A percentile compares a stretch with the other conserved stretches of the same genome.
phyloP scores from a whole-genome alignment of 30 jellyfish, hydroid and myxozoan genomes.

The Pelagia noctiluca region DNA sequence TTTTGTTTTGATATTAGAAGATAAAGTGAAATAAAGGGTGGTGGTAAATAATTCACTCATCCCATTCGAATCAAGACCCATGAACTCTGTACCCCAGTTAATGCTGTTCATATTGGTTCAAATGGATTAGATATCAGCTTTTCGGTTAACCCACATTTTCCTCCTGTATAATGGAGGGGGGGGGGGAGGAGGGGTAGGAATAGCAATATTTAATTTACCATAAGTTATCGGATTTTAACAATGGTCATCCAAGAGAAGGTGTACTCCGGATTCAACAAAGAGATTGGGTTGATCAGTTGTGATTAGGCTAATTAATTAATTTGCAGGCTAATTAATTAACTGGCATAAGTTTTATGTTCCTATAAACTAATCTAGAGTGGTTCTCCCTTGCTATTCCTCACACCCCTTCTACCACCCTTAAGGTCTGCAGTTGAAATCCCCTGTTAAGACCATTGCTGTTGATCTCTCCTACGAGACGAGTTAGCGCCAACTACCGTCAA shows the following conservation, averaged over 20 bases:
- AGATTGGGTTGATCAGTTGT: too few species aligned
- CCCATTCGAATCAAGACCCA: slow-evolving; percentile 38
- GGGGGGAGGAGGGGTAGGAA: slow-evolving; percentile 50
- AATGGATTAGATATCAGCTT: slow-evolving; percentile 29
- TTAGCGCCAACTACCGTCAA: slow-evolving; percentile 22
- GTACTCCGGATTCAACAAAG: too few species aligned
- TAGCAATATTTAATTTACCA: slow-evolving; percentile 16
- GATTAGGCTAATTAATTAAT: not conserved
- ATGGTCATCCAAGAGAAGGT: slow-evolving; percentile 28
- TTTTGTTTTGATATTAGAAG: too few species aligned
- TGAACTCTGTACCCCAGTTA: slow-evolving; percentile 38
- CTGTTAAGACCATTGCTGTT: slow-evolving; percentile 25
- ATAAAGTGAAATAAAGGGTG: too few species aligned
- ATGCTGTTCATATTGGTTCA: not conserved
- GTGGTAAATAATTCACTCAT: too few species aligned
- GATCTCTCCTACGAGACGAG: slow-evolving; percentile 46
- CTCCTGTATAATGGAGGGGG: too few species aligned
- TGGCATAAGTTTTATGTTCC: slow-evolving; percentile 43
- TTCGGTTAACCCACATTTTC: slow-evolving; percentile 41
- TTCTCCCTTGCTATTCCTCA: slow-evolving; percentile 16
- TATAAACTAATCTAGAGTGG: slow-evolving; percentile 25
- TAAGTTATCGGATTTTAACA: slow-evolving; percentile 42
- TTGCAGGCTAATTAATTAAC: not conserved
- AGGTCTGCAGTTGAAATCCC: too few species aligned
- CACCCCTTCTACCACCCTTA: slow-evolving; percentile 18